phyloP scores from a whole-genome alignment of 2,113 vertebrate species.

The Pangasianodon gigas region DNA sequence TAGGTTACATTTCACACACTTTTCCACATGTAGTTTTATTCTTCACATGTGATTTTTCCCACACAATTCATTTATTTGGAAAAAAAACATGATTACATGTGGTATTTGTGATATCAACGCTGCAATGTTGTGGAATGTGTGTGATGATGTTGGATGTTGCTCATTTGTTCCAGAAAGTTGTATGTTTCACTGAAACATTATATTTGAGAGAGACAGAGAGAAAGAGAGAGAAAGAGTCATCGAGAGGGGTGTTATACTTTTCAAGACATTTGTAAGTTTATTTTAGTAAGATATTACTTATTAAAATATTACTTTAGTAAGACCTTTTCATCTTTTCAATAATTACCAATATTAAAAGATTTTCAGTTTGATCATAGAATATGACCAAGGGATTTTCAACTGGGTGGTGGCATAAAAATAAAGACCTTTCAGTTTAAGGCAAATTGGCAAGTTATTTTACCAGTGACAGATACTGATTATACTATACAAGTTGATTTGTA shows the following conservation, averaged over 20 bases:
- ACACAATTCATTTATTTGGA: too few relatives aligned
- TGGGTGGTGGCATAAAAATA: background rate
- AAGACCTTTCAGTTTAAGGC: background rate
- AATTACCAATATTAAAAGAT: too few relatives aligned
- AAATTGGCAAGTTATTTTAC: background rate
- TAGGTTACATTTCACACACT: too few relatives aligned
- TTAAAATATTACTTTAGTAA: background rate
- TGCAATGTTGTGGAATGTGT: too few relatives aligned
- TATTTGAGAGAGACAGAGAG: background rate
- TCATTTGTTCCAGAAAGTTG: background rate
- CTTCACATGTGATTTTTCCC: too few relatives aligned
- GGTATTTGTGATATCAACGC: too few relatives aligned
- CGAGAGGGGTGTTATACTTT: too few relatives aligned
- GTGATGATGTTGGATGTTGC: too few relatives aligned
- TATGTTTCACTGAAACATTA: background rate
- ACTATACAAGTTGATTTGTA: background rate
- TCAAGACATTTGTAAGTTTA: background rate
- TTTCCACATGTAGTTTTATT: too few relatives aligned
- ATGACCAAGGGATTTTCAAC: background rate
- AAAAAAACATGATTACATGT: too few relatives aligned
- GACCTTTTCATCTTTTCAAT: background rate
- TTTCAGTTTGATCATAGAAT: background rate
- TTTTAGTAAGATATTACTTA: background rate
- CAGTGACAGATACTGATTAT: background rate
- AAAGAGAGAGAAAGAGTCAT: too few relatives aligned